A percentile compares a stretch with the other conserved stretches of the same genome.
These are phyloP conservation scores for Oceanodroma leucorhoa DNA, from an alignment of 2,797 vertebrate species.

Conservation along the genomic window DNA sequence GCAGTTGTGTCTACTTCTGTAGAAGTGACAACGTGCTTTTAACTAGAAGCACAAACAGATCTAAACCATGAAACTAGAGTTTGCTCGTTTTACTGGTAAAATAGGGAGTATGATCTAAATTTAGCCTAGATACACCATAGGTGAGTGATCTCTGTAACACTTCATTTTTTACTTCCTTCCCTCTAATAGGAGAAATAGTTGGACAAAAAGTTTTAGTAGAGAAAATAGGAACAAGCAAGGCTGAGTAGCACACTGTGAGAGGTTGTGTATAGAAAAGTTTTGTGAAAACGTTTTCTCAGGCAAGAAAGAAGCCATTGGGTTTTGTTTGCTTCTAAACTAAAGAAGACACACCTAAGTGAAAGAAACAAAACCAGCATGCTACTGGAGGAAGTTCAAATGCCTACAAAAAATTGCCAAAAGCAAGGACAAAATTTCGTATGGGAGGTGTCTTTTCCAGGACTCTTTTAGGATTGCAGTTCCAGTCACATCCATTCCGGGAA, in stretches of 20 bases:
- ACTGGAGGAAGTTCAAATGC: neutral
- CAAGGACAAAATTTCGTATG: neutral
- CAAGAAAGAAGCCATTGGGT: neutral
- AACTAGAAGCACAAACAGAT: neutral
- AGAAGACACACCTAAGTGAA: neutral
- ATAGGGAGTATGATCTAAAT: neutral
- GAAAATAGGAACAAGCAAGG: neutral
- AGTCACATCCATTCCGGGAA: neutral
- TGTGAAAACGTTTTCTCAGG: neutral
- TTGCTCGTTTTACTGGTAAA: neutral
- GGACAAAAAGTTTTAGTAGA: neutral
- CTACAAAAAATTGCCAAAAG: neutral
- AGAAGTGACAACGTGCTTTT: neutral
- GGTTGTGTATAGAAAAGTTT: neutral
- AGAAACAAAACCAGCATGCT: neutral
- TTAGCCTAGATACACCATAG: neutral
- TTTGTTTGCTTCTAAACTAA: neutral
- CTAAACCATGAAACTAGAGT: neutral
- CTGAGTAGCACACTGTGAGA: neutral
- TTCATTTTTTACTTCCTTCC: neutral
- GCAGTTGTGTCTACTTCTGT: neutral
- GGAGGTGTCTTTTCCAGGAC: neutral
- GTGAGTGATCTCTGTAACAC: neutral
- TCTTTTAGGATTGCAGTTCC: neutral
- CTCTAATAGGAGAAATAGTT: neutral